phyloP scores from a whole-genome alignment of 1,140 invertebrate species.

The Papilio polyxenes region DNA sequence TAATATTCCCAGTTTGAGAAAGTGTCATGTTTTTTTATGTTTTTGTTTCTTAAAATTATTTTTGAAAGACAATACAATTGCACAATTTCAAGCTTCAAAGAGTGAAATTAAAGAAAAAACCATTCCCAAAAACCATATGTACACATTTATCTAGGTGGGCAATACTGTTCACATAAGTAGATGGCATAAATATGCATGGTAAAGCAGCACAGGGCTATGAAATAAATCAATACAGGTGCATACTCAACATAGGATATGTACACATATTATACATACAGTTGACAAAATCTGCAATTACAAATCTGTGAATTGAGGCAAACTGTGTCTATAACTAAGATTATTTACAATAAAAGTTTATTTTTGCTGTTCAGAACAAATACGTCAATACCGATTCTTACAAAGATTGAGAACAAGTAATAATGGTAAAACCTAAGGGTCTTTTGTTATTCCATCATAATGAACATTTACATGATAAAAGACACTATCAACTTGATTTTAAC shows the following conservation, averaged over 20 bases:
- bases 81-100: not conserved
- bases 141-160: not conserved
- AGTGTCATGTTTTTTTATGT: not conserved
- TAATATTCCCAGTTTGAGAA: not conserved
- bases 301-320: not conserved
- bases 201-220: not conserved
- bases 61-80: not conserved
- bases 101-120: not conserved
- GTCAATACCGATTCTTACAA: slow-evolving; percentile 33
- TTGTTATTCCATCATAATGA: slow-evolving; percentile 7
- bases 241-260: not conserved
- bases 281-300: not conserved
- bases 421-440: slow-evolving; percentile 9
- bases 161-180: not conserved
- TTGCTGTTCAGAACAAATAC: slow-evolving; percentile 41
- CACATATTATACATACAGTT: not conserved
- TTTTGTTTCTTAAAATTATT: not conserved
- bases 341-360: slow-evolving; percentile 28
- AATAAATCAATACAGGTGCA: not conserved
- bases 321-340: not conserved
- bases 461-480: slow-evolving; percentile 32
- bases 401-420: slow-evolving; percentile 19
- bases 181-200: not conserved
- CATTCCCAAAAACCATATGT: not conserved
- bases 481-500: slow-evolving; percentile 19